phyloP scores from a whole-genome alignment of 2,797 vertebrate species.

The Prionace glauca region DNA sequence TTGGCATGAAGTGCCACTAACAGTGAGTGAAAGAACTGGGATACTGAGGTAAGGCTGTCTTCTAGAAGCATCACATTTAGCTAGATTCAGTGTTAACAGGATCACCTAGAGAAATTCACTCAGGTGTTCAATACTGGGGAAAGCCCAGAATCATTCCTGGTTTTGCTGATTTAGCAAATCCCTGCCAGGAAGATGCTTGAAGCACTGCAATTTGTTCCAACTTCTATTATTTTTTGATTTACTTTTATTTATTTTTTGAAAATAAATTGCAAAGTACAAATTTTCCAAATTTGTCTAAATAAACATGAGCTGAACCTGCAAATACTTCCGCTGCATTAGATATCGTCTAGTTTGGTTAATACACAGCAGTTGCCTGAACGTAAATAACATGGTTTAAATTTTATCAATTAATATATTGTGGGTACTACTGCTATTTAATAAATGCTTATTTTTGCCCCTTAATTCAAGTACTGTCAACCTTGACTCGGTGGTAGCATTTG shows the following conservation, averaged over 20 bases:
- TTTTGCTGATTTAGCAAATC: background rate
- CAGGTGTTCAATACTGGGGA: background rate
- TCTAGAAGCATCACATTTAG: background rate
- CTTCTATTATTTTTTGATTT: background rate
- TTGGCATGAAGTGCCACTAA: no score
- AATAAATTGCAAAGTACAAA: background rate
- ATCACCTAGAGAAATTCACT: background rate
- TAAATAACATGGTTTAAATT: background rate
- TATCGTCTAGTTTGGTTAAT: background rate
- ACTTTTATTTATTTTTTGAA: background rate
- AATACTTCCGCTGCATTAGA: no score
- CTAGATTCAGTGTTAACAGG: background rate
- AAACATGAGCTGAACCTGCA: background rate
- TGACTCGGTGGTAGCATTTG: background rate
- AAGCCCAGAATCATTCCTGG: background rate
- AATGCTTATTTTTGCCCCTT: background rate
- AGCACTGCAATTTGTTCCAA: background rate
- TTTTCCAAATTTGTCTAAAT: background rate
- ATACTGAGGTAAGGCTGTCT: background rate
- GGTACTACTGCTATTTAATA: background rate
- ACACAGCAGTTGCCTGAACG: background rate
- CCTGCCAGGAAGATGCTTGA: no score
- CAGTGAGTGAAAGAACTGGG: background rate
- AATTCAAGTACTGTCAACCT: background rate
- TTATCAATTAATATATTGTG: background rate